A percentile compares a stretch with the other conserved stretches of the same genome.
Evolutionary conservation across 2,797 vertebrate species (phyloP).

Genomic region (Schizothorax lantsangensis): DNA sequence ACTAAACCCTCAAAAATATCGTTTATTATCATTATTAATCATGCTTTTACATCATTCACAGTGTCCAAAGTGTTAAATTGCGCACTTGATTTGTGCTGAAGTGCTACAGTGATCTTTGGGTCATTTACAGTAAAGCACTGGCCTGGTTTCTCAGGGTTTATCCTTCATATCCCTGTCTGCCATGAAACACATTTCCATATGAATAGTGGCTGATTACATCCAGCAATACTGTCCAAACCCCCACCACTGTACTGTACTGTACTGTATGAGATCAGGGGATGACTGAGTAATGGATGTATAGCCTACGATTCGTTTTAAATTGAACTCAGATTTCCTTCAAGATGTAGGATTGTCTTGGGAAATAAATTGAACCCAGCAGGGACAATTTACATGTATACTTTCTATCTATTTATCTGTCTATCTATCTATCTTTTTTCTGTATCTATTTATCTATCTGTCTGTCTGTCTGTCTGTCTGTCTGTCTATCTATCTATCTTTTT

Average conservation of each 20-base stretch:
- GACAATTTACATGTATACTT: no score
- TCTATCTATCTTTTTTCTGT: no score
- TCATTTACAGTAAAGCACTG: background rate
- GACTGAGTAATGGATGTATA: background rate
- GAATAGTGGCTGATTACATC: background rate
- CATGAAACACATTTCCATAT: constrained; percentile 11
- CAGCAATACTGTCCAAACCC: background rate
- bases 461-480: no score
- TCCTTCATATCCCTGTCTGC: background rate
- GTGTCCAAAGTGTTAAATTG: background rate
- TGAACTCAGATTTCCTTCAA: background rate
- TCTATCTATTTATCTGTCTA: background rate
- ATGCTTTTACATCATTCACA: background rate
- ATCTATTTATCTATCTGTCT: no score
- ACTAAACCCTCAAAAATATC: background rate
- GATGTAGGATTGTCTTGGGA: background rate
- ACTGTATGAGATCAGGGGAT: background rate
- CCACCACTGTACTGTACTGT: no score
- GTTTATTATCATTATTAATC: background rate
- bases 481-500: no score
- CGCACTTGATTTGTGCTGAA: background rate
- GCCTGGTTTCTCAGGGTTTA: constrained; percentile 9
- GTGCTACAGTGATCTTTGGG: background rate
- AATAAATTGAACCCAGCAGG: background rate
- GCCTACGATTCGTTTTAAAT: background rate